Conservation (phyloP, 2,888 invertebrate species). For the Scaptomyza reducta region DNA sequence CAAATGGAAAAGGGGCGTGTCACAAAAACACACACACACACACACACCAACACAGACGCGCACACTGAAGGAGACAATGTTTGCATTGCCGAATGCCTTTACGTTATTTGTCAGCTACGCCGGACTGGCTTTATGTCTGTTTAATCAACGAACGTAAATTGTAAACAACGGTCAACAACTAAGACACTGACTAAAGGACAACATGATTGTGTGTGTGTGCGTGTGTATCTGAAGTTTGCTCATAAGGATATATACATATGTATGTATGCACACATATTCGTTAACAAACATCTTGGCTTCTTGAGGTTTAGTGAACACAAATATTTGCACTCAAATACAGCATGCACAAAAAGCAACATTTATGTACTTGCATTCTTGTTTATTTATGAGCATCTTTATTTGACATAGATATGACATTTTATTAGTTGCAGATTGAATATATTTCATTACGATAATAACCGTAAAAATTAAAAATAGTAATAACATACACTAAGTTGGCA, state of each 20-base stretch:
- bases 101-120: constrained; percentile 55
- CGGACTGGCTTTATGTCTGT: constrained; percentile 64
- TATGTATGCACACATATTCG: not conserved
- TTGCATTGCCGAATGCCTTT: constrained; percentile 48
- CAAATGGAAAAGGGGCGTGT: constrained; percentile 26
- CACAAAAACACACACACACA: constrained; percentile 4
- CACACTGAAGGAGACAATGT: constrained; percentile 32
- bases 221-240: not conserved
- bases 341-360: constrained; percentile 47
- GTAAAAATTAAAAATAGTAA: too few relatives aligned
- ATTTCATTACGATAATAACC: not conserved
- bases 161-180: constrained; percentile 69
- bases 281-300: constrained; percentile 73
- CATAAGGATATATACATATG: not conserved
- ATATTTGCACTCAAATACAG: constrained; percentile 63
- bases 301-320: constrained; percentile 62
- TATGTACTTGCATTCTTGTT: constrained; percentile 27
- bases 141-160: constrained; percentile 71
- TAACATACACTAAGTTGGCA: too few relatives aligned
- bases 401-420: constrained; percentile 11
- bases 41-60: not conserved
- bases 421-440: not conserved
- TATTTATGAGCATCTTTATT: constrained; percentile 2
- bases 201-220: not conserved
- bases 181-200: constrained; percentile 11